Percentiles rank a stretch among this genome's conserved stretches.
Evolutionary conservation across 2,113 vertebrate species (phyloP).

Genomic region (Chloropsis cyanopogon): DNA sequence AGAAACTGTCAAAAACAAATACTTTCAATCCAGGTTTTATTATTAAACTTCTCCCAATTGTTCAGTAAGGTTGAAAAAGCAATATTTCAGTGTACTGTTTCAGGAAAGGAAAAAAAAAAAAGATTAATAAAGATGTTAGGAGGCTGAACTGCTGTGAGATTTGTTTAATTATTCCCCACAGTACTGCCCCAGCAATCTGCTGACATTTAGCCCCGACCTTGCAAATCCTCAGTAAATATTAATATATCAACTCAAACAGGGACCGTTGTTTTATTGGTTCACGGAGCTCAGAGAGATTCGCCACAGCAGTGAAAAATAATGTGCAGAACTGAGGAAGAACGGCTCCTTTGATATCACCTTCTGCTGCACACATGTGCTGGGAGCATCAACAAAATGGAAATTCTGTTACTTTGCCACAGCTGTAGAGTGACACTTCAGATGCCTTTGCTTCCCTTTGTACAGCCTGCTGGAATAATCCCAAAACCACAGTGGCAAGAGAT

Average conservation of each 20-base stretch:
- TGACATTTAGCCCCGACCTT: conserved; percentile 86
- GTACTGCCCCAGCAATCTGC: conserved; percentile 87
- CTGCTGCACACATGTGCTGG: conserved; percentile 87
- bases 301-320: conserved; percentile 77
- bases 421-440: conserved; percentile 89
- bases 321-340: conserved; percentile 73
- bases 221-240: conserved; percentile 90
- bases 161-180: conserved; percentile 84
- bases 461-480: conserved; percentile 88
- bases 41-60: conserved; percentile 62
- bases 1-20: conserved; percentile 57
- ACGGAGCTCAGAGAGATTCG: conserved; percentile 76
- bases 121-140: conserved; percentile 86
- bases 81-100: conserved; percentile 47
- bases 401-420: conserved; percentile 81
- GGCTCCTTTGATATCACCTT: conserved; percentile 85
- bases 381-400: conserved; percentile 81
- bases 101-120: background rate
- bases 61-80: conserved; percentile 57
- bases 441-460: conserved; percentile 85
- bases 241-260: conserved; percentile 86
- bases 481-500: conserved; percentile 89
- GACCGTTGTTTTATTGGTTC: conserved; percentile 80
- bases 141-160: conserved; percentile 85
- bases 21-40: conserved; percentile 50